These are phyloP conservation scores for Dromaius novaehollandiae DNA, from an alignment of 2,113 vertebrate species.

Conservation along the genomic window DNA sequence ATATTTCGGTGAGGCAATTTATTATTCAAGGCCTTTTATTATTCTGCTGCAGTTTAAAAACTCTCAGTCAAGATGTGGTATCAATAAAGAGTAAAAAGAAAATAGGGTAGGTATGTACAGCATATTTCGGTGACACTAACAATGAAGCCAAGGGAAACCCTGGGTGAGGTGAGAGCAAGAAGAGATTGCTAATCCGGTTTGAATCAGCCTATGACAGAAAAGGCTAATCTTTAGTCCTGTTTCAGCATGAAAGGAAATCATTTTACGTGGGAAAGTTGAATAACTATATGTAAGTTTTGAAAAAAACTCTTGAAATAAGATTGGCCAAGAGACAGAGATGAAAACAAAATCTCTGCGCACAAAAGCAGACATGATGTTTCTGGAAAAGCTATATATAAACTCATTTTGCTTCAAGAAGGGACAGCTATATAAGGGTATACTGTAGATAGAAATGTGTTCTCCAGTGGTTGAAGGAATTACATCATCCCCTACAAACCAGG, in stretches of 20 bases:
- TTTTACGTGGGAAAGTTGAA: neutral
- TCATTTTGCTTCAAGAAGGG: neutral
- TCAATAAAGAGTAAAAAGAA: neutral
- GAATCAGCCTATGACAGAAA: neutral
- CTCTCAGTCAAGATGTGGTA: neutral
- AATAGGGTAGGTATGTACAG: neutral
- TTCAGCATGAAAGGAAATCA: constrained; percentile 19
- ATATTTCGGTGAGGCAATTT: no score
- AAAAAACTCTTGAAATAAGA: neutral
- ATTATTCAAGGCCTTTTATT: neutral
- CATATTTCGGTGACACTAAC: neutral
- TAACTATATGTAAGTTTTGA: neutral
- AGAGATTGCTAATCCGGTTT: neutral
- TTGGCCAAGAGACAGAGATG: neutral
- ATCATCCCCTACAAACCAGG: neutral
- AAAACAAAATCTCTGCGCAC: constrained; percentile 4
- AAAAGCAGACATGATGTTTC: neutral
- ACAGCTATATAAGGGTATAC: neutral
- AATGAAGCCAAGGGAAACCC: neutral
- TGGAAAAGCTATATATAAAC: neutral
- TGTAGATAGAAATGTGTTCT: neutral
- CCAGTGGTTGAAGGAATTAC: neutral
- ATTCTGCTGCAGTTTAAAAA: constrained; percentile 7
- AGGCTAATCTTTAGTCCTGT: neutral
- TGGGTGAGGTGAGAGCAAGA: neutral